phyloP scores from a whole-genome alignment of 2,113 vertebrate genomes.

The Heptranchias perlo region DNA sequence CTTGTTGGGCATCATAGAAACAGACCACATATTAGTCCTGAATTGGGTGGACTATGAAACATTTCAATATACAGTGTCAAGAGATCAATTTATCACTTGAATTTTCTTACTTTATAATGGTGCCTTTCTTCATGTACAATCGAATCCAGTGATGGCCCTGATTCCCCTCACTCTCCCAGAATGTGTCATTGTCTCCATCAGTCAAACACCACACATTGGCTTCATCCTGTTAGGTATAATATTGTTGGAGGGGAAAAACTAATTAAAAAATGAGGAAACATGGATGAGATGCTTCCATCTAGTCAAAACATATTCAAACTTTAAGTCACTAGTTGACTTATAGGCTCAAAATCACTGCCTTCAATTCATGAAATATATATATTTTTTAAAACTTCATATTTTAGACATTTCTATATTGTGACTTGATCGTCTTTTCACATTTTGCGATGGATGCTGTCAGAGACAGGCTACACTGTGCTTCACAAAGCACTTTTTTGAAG shows the following conservation, averaged over 20 bases:
- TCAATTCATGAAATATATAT: not conserved
- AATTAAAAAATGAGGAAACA: not conserved
- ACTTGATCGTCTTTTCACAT: not conserved
- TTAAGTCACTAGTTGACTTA: not conserved
- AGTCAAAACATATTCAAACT: not conserved
- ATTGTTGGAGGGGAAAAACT: not conserved
- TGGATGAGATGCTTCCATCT: not conserved
- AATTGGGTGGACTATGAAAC: too few relatives aligned
- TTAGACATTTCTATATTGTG: not conserved
- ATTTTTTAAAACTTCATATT: not conserved
- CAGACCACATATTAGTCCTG: not conserved
- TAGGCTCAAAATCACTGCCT: not conserved
- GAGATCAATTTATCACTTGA: not conserved
- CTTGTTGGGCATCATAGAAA: not conserved
- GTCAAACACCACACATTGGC: slow-evolving; percentile 85
- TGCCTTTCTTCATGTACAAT: slow-evolving; percentile 94
- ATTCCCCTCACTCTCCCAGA: slow-evolving; percentile 96
- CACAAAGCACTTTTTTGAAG: not conserved
- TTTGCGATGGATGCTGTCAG: not conserved
- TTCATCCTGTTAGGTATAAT: slow-evolving; percentile 66
- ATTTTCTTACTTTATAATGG: slow-evolving; percentile 82
- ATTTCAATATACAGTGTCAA: not conserved
- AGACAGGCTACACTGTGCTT: not conserved
- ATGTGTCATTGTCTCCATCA: slow-evolving; percentile 82
- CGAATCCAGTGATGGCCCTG: slow-evolving; percentile 97